These are phyloP conservation scores for Prionace glauca DNA, from an alignment of 2,797 vertebrate species.

Conservation along the genomic window DNA sequence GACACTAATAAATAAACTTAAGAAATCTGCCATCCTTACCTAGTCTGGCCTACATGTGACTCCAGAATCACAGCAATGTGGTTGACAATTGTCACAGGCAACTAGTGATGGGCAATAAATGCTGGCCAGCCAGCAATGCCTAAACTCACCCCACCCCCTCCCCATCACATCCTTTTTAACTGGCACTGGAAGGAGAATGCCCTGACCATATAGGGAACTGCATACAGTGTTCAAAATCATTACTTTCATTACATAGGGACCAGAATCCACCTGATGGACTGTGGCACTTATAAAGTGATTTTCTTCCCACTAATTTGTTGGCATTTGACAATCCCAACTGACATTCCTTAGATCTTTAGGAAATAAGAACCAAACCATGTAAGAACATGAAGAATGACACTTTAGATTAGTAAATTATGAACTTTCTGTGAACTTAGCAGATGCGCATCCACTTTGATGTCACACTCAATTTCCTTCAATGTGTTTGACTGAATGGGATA, in stretches of 20 bases:
- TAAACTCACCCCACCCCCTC: neutral
- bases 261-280: conserved; percentile 4
- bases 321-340: conserved; percentile 16
- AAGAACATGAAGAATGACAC: conserved; percentile 25
- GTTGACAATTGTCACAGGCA: too few species aligned
- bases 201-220: neutral
- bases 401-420: conserved; percentile 28
- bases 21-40: too few species aligned
- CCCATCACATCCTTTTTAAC: neutral
- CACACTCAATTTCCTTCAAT: conserved; percentile 22
- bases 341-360: neutral
- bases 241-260: neutral
- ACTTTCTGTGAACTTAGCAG: conserved; percentile 22
- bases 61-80: too few species aligned
- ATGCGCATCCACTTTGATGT: neutral
- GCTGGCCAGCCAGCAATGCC: too few species aligned
- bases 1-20: too few species aligned
- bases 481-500: neutral
- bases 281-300: neutral
- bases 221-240: neutral
- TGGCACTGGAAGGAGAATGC: neutral
- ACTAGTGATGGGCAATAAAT: too few species aligned
- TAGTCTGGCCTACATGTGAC: too few species aligned
- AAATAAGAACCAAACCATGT: neutral
- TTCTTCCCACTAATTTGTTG: neutral